Evolutionary conservation across 1,140 invertebrate species (phyloP).

Genomic region (Magallana gigas): DNA sequence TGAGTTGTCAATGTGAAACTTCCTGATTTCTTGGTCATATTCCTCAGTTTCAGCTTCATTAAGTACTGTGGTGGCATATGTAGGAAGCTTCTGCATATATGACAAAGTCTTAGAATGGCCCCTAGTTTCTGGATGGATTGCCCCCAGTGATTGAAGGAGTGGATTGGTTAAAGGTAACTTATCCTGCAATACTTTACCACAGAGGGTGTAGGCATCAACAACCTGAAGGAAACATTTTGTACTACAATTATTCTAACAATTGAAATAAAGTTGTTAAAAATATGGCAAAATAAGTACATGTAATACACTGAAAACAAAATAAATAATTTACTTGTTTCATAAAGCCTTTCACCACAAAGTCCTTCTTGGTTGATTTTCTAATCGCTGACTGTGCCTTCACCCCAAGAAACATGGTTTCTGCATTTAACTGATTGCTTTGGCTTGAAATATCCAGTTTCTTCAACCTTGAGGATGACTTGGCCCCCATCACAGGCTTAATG

Average conservation of each 20-base stretch:
- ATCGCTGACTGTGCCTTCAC: slow-evolving; percentile 27
- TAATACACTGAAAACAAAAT: slow-evolving; percentile 19
- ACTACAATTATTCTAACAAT: not conserved
- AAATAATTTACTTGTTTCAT: slow-evolving; percentile 37
- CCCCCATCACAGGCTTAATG: slow-evolving; percentile 40
- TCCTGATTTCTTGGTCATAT: slow-evolving; percentile 51
- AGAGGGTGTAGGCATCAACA: slow-evolving; percentile 40
- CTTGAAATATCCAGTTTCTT: slow-evolving; percentile 52
- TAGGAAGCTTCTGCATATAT: slow-evolving; percentile 46
- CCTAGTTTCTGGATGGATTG: slow-evolving; percentile 55
- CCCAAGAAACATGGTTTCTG: slow-evolving; percentile 44
- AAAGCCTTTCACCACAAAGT: slow-evolving; percentile 41
- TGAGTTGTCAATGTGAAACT: slow-evolving; percentile 42
- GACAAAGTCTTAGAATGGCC: slow-evolving; percentile 38
- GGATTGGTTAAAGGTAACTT: slow-evolving; percentile 51
- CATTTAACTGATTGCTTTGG: slow-evolving; percentile 41
- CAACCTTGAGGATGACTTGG: slow-evolving; percentile 29
- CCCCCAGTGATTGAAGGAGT: slow-evolving; percentile 50
- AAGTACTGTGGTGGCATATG: slow-evolving; percentile 46
- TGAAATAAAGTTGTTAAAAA: not conserved
- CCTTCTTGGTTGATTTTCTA: slow-evolving; percentile 34
- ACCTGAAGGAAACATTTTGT: slow-evolving; percentile 39
- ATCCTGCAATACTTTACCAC: slow-evolving; percentile 56
- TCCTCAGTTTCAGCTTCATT: slow-evolving; percentile 26
- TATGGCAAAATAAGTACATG: not conserved